A percentile compares a stretch with the other conserved stretches of the same genome.
Evolutionary conservation across 1,140 invertebrate genomes (phyloP).

Genomic region (Drosophila parabipectinata): DNA sequence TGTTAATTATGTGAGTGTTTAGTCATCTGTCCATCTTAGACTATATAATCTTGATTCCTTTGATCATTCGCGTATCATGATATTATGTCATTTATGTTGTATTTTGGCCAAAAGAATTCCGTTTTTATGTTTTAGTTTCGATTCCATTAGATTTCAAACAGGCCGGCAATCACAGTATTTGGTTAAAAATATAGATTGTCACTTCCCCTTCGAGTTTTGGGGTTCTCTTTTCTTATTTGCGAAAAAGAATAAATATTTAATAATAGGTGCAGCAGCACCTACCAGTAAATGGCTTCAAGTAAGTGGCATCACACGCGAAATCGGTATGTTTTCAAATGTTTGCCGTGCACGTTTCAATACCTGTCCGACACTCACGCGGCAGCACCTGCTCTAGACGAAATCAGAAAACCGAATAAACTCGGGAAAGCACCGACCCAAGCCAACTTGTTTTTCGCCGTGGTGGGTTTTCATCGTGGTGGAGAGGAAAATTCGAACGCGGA

Average conservation of each 20-base stretch:
- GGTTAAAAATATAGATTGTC: background rate
- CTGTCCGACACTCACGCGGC: conserved; percentile 51
- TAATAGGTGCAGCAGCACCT: background rate
- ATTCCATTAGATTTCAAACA: background rate
- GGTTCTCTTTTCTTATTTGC: background rate
- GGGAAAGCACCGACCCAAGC: conserved; percentile 28
- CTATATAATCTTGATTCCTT: conserved; percentile 20
- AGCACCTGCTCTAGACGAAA: conserved; percentile 53
- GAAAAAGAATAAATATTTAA: background rate
- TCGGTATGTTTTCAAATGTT: conserved; percentile 35
- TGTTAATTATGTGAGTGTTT: conserved; percentile 19
- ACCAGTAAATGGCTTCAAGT: background rate
- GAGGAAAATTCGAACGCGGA: background rate
- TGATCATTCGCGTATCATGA: conserved; percentile 23
- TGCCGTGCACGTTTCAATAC: conserved; percentile 53
- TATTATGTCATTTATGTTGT: conserved; percentile 15
- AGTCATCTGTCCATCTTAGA: background rate
- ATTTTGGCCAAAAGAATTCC: background rate
- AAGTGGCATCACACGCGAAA: conserved; percentile 33
- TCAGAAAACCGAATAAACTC: conserved; percentile 60
- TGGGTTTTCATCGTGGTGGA: conserved; percentile 1
- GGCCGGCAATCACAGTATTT: conserved; percentile 3
- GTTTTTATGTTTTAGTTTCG: background rate
- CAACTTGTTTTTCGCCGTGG: conserved; percentile 27
- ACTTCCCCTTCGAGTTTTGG: background rate